A percentile compares a stretch with the other conserved stretches of the same genome.
These are phyloP conservation scores for Aplysia californica DNA, from an alignment of 1,140 invertebrate genomes.

Conservation along the genomic window DNA sequence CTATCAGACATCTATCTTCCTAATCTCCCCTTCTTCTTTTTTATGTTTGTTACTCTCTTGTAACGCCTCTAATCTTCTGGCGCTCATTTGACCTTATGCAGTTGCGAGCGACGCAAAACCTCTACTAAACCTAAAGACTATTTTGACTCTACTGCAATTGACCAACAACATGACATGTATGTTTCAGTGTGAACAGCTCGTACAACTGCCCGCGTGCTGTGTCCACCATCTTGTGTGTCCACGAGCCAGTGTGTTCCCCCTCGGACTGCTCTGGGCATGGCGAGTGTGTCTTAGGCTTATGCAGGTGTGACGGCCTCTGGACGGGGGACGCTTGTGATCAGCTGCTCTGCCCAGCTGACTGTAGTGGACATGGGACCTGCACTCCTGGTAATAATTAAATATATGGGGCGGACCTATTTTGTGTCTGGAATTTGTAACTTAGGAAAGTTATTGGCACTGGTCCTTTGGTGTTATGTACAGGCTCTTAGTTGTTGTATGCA, in stretches of 20 bases:
- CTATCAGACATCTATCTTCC: too few species aligned
- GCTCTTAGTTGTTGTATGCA: background rate
- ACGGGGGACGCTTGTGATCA: slow-evolving; percentile 52
- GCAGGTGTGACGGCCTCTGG: slow-evolving; percentile 61
- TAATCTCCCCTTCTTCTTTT: too few species aligned
- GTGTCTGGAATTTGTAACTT: background rate
- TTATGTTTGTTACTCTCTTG: too few species aligned
- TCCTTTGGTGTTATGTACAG: background rate
- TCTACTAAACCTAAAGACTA: too few species aligned
- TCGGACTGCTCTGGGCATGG: slow-evolving; percentile 57
- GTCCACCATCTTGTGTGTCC: slow-evolving; percentile 66
- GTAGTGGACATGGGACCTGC: slow-evolving; percentile 58
- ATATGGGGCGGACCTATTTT: background rate
- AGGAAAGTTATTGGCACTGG: background rate
- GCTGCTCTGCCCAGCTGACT: slow-evolving; percentile 57
- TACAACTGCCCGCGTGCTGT: slow-evolving; percentile 63
- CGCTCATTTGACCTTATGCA: too few species aligned
- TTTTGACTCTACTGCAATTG: slow-evolving; percentile 5
- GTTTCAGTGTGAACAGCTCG: slow-evolving; percentile 44
- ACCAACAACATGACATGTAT: too few species aligned
- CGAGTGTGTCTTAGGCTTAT: slow-evolving; percentile 55
- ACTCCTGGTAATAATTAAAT: slow-evolving; percentile 40
- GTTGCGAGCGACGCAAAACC: too few species aligned
- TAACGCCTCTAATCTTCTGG: too few species aligned
- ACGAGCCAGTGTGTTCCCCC: slow-evolving; percentile 56